These are phyloP conservation scores for Hydrolagus colliei DNA, from an alignment of 2,797 vertebrate genomes.

Conservation along the genomic window DNA sequence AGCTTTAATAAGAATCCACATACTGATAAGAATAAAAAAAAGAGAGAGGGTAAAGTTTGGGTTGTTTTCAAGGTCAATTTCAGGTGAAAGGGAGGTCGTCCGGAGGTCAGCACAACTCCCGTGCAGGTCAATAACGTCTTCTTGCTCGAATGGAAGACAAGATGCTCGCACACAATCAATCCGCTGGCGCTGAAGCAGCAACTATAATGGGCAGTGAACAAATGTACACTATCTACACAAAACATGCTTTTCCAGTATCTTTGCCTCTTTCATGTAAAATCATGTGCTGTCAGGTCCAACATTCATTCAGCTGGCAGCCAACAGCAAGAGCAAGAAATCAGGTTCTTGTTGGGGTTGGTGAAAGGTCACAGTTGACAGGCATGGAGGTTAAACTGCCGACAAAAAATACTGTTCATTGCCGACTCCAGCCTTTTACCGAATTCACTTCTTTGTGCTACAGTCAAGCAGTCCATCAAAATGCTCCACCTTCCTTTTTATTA, in stretches of 20 bases:
- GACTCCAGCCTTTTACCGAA: slow-evolving; percentile 87
- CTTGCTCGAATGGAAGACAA: slow-evolving; percentile 69
- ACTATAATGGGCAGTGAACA: slow-evolving; percentile 77
- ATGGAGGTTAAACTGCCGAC: slow-evolving; percentile 96
- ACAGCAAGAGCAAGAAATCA: slow-evolving; percentile 82
- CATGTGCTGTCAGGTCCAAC: slow-evolving; percentile 91
- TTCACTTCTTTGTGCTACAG: slow-evolving; percentile 90
- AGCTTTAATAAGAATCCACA: slow-evolving; percentile 80
- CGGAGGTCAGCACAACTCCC: slow-evolving; percentile 76
- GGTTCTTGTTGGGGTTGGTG: slow-evolving; percentile 93
- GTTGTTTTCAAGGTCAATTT: slow-evolving; percentile 93
- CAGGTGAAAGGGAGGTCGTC: slow-evolving; percentile 91
- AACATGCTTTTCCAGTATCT: slow-evolving; percentile 95
- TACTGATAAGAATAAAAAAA: slow-evolving; percentile 61
- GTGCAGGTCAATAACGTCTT: slow-evolving; percentile 89
- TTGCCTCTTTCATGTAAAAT: slow-evolving; percentile 97
- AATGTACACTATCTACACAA: slow-evolving; percentile 95
- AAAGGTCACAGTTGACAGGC: slow-evolving; percentile 98
- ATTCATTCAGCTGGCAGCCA: slow-evolving; percentile 72
- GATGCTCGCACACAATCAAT: slow-evolving; percentile 74
- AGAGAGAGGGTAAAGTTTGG: slow-evolving; percentile 58
- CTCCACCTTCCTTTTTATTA: slow-evolving; percentile 88
- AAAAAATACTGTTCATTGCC: slow-evolving; percentile 99
- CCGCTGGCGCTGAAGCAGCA: slow-evolving; percentile 61
- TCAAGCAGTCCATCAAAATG: slow-evolving; percentile 84